These are phyloP conservation scores for Phalacrocorax brasilianus DNA, from an alignment of 2,113 vertebrate genomes.

Conservation along the genomic window DNA sequence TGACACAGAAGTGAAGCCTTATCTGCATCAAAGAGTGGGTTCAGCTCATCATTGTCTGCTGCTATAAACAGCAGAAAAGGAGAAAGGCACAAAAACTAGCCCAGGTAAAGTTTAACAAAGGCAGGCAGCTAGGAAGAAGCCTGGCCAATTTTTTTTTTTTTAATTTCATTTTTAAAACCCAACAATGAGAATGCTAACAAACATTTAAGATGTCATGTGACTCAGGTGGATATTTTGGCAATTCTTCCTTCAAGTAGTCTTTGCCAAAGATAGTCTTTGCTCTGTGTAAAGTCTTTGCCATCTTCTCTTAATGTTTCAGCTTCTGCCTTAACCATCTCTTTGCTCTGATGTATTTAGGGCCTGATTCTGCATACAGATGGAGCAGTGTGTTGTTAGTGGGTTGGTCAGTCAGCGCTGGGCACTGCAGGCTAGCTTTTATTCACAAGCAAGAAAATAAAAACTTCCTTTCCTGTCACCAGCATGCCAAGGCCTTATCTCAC, in stretches of 20 bases:
- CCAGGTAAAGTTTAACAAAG: neutral
- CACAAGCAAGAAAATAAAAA: neutral
- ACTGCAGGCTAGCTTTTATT: neutral
- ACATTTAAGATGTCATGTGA: neutral
- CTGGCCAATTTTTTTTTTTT: neutral
- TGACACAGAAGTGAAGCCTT: slow-evolving; percentile 16
- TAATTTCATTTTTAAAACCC: neutral
- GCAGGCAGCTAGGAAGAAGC: neutral
- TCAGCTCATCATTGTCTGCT: neutral
- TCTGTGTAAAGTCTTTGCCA: neutral
- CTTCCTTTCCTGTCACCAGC: neutral
- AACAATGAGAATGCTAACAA: neutral
- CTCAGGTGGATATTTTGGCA: neutral
- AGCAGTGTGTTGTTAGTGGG: neutral
- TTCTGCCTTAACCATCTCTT: neutral
- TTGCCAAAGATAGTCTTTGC: neutral
- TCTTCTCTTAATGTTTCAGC: neutral
- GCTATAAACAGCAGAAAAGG: neutral
- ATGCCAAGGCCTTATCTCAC: neutral
- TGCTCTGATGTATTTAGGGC: neutral
- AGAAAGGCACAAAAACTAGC: neutral
- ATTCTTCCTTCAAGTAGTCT: neutral
- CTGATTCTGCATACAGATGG: neutral
- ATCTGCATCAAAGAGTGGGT: neutral
- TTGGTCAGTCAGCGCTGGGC: neutral